Evolutionary conservation across 1,140 invertebrate species (phyloP), one percentile per base, ranked within the genome.

Genomic region (Hylaeus anthracinus): DNA sequence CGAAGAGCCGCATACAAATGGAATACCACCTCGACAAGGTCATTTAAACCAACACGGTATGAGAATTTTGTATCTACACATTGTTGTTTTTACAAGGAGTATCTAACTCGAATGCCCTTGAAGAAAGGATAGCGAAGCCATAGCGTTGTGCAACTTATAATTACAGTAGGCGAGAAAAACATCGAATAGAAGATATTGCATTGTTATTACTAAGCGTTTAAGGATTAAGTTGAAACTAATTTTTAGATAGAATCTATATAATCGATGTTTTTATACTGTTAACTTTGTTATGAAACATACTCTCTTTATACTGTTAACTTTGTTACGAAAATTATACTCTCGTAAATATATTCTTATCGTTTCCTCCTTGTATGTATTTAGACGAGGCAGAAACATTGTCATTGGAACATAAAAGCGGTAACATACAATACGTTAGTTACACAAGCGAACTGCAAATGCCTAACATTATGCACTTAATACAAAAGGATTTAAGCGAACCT

Each of bases 401-500:
- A 70, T 81, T 70, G 71, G 88, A 88, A 70, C 91, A 61, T 79
- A 90, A 88, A 74, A 89, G 91, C 73, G 88, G 83, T 81, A 90
- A 92, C 77, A 92, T 93, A 75, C 79, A 90, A 73, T 93, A 90
- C 97, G 97, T 95, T 95, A 97, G 88, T 95, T 97, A 90, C 97
- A 98, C 94, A 94, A 98, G 94, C 96, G 98, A 99, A 94, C 90
- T 96, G 82, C 98, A 99, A 94, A 98, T 99, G 97, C 96, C 97
- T 85, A 96, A 98, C 91, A 99, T 99, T 86, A 99, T 99, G 98
- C 96, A 97, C 95, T 96, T 99, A 89, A 99, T 99, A 92, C 98
- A 99, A 91, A 99, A 98, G 93, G 99, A 99, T 94, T 95, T 99
- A 83, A 99, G 98, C 81, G 99, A 99, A 95, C 99, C 99, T 48